Evolutionary conservation across 2,888 invertebrate genomes (phyloP).

Genomic region (Leptopterna dolabrata): DNA sequence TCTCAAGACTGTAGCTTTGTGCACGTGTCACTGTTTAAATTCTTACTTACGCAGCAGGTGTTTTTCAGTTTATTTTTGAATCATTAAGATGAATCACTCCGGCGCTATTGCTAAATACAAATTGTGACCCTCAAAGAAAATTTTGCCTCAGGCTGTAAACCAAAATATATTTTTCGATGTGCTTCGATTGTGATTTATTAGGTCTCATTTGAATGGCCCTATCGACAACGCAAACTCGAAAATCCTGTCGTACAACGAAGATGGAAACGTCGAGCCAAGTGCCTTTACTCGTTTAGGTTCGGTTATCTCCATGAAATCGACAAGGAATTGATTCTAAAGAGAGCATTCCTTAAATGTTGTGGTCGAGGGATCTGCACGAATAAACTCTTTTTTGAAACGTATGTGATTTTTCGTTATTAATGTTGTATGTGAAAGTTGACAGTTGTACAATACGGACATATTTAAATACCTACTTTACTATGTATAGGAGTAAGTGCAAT

Average conservation of each 20-base stretch:
- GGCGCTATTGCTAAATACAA: too few species aligned
- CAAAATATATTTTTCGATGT: neutral
- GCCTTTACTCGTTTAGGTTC: neutral
- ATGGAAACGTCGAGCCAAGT: too few species aligned
- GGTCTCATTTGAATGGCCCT: neutral
- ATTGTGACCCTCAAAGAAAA: too few species aligned
- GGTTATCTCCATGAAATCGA: neutral
- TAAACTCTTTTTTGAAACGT: conserved; percentile 43
- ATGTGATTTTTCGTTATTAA: conserved; percentile 60
- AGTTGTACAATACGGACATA: conserved; percentile 55
- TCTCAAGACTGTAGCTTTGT: too few species aligned
- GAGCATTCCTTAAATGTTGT: neutral
- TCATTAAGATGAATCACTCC: too few species aligned
- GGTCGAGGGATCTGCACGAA: neutral
- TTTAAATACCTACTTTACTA: conserved; percentile 50
- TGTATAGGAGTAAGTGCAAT: conserved; percentile 60
- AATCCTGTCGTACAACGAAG: neutral
- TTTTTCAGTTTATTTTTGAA: too few species aligned
- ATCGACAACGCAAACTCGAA: neutral
- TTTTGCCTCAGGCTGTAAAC: neutral
- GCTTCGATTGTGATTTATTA: neutral
- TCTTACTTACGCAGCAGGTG: too few species aligned
- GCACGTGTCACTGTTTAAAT: too few species aligned
- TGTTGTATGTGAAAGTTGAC: conserved; percentile 52
- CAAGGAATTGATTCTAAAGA: neutral